A percentile compares a stretch with the other conserved stretches of the same genome.
Evolutionary conservation across 1,140 invertebrate genomes (phyloP).

Genomic region (Cotesia glomerata): DNA sequence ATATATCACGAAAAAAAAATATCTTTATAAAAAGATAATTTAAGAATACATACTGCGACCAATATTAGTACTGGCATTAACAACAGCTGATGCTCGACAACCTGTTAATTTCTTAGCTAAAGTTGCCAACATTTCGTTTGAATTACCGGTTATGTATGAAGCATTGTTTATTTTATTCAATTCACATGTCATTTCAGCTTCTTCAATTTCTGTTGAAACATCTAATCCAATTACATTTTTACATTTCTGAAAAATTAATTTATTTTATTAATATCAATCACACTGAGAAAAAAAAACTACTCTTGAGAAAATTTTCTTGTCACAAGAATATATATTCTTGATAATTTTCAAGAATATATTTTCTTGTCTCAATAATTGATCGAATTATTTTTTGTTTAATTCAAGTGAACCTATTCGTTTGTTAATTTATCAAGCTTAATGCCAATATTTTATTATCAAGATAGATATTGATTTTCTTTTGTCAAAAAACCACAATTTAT

Average conservation of each 20-base stretch:
- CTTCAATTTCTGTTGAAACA: conserved; percentile 55
- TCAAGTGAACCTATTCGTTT: no score
- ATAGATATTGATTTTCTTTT: no score
- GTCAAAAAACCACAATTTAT: no score
- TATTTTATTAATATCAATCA: neutral
- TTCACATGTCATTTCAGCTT: conserved; percentile 57
- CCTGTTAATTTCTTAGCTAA: conserved; percentile 44
- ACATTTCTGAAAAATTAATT: conserved; percentile 51
- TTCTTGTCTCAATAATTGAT: no score
- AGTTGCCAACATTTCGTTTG: conserved; percentile 44
- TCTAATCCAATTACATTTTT: conserved; percentile 57
- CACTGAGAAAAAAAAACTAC: no score
- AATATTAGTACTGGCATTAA: conserved; percentile 55
- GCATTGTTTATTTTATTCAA: conserved; percentile 58
- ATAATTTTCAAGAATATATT: no score
- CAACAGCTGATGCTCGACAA: conserved; percentile 48
- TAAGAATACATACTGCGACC: conserved; percentile 48
- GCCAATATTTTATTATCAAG: neutral
- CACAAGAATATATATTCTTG: no score
- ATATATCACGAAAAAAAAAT: neutral
- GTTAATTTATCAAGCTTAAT: neutral
- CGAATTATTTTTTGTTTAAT: no score
- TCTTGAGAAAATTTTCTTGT: no score
- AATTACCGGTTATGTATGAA: conserved; percentile 54
- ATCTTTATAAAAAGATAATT: neutral